Percentiles rank a stretch among this genome's conserved stretches.
phyloP scores from a whole-genome alignment of 2,113 vertebrate genomes.

The Ceyx margarethae region DNA sequence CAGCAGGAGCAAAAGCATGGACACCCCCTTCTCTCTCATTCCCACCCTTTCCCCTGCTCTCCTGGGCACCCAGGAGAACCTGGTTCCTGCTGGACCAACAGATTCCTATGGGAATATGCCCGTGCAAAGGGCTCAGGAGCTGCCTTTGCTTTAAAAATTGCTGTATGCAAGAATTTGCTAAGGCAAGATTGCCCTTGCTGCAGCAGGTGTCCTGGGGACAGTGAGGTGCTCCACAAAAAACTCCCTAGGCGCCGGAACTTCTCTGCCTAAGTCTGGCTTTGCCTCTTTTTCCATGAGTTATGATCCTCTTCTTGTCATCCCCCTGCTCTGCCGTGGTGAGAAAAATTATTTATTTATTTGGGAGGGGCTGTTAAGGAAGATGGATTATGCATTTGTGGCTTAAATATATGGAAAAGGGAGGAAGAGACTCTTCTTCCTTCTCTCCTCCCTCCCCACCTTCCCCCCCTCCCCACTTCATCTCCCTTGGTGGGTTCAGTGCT shows the following conservation, averaged over 20 bases:
- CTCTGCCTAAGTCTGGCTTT: not conserved
- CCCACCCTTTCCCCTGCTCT: not conserved
- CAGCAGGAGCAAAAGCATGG: not conserved
- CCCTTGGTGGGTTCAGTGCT: not conserved
- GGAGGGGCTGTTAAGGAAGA: not conserved
- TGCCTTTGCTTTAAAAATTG: not conserved
- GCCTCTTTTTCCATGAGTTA: not conserved
- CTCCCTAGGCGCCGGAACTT: not conserved
- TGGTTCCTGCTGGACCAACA: not conserved
- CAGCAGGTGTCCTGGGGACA: not conserved
- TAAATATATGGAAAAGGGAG: slow-evolving; percentile 10
- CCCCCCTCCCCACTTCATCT: not conserved
- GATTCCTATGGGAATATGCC: not conserved
- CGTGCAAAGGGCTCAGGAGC: not conserved
- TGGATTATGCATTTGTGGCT: not conserved
- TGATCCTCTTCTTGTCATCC: not conserved
- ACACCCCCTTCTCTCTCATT: not conserved
- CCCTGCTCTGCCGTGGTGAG: not conserved
- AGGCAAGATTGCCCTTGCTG: not conserved
- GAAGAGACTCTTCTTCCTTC: not conserved
- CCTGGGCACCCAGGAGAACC: not conserved
- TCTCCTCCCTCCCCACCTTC: no score
- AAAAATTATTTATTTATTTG: slow-evolving; percentile 1
- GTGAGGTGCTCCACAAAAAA: accelerated
- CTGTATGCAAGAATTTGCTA: not conserved